Percentiles rank a stretch among this genome's conserved stretches.
Conservation (phyloP, 1,140 invertebrate genomes). For the Antheraea mylitta region DNA sequence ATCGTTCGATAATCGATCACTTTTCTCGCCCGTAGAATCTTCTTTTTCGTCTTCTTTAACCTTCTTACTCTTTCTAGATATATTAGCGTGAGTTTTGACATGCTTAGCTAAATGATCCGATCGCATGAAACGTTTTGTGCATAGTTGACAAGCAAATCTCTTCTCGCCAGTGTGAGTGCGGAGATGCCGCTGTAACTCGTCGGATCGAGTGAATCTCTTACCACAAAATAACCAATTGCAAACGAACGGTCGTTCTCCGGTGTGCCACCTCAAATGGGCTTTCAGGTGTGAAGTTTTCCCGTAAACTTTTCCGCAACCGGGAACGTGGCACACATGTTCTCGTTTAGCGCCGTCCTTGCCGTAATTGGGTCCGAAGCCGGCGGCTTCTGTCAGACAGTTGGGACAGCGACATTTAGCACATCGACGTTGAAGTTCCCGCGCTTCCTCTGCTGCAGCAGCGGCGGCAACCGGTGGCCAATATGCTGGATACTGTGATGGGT, state of each 20-base stretch:
- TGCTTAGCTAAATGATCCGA: slow-evolving; percentile 93
- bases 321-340: slow-evolving; percentile 94
- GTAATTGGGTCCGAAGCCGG: slow-evolving; percentile 80
- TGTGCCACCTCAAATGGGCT: slow-evolving; percentile 92
- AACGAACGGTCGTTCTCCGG: slow-evolving; percentile 86
- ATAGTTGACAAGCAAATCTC: slow-evolving; percentile 86
- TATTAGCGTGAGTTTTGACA: slow-evolving; percentile 87
- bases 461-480: slow-evolving; percentile 55
- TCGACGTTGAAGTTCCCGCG: slow-evolving; percentile 67
- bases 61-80: slow-evolving; percentile 74
- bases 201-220: slow-evolving; percentile 93
- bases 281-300: slow-evolving; percentile 95
- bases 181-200: slow-evolving; percentile 91
- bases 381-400: slow-evolving; percentile 85
- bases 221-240: slow-evolving; percentile 92
- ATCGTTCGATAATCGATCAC: slow-evolving; percentile 19
- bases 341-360: slow-evolving; percentile 82
- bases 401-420: slow-evolving; percentile 85
- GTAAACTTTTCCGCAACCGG: slow-evolving; percentile 95
- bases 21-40: slow-evolving; percentile 48
- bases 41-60: slow-evolving; percentile 63
- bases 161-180: slow-evolving; percentile 92
- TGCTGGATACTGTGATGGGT: slow-evolving; percentile 55
- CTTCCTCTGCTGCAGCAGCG: slow-evolving; percentile 51
- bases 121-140: slow-evolving; percentile 89